Percentiles rank a stretch among this genome's conserved stretches.
Evolutionary conservation across 2,888 invertebrate genomes (phyloP).

Genomic region (Vandiemenella viatica): DNA sequence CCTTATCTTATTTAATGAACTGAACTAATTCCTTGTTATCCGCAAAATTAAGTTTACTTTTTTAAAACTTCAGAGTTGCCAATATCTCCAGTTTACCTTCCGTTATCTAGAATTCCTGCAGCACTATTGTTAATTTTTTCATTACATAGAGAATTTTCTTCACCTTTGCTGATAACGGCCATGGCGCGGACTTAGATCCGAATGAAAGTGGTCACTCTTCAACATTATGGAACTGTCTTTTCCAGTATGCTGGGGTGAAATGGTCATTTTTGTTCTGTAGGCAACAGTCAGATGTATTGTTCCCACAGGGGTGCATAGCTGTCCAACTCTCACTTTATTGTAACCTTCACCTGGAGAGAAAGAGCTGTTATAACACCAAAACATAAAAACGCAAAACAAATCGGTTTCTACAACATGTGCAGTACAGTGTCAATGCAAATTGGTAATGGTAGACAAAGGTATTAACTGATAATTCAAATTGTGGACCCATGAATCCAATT

Average conservation of each 20-base stretch:
- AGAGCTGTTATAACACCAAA: not conserved
- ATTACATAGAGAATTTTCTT: no score
- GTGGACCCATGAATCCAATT: no score
- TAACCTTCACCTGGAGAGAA: conserved; percentile 53
- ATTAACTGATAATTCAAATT: no score
- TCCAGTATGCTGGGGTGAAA: conserved; percentile 61
- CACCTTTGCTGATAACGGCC: conserved; percentile 44
- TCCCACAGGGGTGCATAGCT: conserved; percentile 74
- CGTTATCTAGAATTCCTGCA: no score
- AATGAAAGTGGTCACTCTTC: conserved; percentile 79
- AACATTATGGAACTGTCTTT: conserved; percentile 61
- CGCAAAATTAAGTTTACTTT: no score
- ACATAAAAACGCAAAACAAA: not conserved
- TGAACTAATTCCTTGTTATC: no score
- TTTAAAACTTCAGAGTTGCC: no score
- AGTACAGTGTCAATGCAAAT: no score
- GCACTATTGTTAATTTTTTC: no score
- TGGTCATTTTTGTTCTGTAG: conserved; percentile 82
- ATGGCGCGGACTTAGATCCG: conserved; percentile 55
- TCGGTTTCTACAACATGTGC: not conserved
- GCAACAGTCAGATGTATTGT: conserved; percentile 66
- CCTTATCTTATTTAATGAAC: no score
- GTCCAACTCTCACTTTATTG: conserved; percentile 67
- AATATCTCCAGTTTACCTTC: no score
- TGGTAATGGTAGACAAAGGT: no score